Base-by-base conservation (phyloP, 2,888 invertebrate species). In the Ochropleura leucogaster region DNA sequence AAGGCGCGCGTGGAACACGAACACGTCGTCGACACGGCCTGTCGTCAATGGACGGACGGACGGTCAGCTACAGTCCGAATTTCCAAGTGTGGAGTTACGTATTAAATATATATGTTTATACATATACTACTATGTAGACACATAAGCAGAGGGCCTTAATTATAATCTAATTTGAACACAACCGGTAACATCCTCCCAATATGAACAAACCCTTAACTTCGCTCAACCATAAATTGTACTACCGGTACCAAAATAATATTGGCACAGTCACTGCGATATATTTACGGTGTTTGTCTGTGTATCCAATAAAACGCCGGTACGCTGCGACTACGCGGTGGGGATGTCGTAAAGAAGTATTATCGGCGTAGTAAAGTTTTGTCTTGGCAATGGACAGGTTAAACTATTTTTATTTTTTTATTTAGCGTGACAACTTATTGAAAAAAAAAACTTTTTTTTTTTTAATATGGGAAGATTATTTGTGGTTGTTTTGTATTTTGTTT, bases 231-330 rank as follows among this genome's bases (percentile, higher is more conserved):
- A 83, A 86, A 88, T 89, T 84, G 77, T 81, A 74, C 77, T 62
- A 59, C 64, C 51, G 80, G 75, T 83, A 87, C 90, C 80, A 80
- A 90, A 91, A 92, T 93, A 93, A 92, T 92, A 91, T 92, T 91
- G 90, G 90, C 90, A 82, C 85, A 87, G 91, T 83, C 83, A 84
- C 87, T 85, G 83, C 83, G 87, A 90, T 87, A 88, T 91, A 89
- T 93, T 93, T 92, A 92, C 86, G 89, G 86, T 89, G 89, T 90
- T 91, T 90, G 87, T 89, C 87, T 89, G 90, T 90, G 91, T 90
- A 88, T 80, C 70, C 86, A 83, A 86, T 85, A 87, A 86, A 86
- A 84, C 68, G 74, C 75, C 71, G 70, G 70, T 73, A 82, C 79
- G 85, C 66, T 59, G 40, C 62, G 71, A 30, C 42, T 55, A 81